These are phyloP conservation scores for Germaria angustata DNA, from an alignment of 2,888 invertebrate genomes.

Conservation along the genomic window DNA sequence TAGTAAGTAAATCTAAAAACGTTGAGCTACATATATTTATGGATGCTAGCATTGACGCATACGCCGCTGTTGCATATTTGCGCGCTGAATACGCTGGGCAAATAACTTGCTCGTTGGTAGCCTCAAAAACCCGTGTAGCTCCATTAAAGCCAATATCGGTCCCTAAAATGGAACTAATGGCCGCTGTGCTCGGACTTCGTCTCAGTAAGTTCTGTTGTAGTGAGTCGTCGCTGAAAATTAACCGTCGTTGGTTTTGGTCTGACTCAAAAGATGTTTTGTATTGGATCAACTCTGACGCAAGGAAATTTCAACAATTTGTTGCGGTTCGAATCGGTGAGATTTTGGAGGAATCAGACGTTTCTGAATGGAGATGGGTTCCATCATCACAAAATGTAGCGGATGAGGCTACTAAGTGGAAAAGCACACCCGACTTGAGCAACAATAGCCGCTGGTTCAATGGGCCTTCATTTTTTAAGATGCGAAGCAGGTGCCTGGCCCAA, in stretches of 20 bases:
- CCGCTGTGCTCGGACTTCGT: too few relatives aligned
- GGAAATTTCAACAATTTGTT: conserved; percentile 1
- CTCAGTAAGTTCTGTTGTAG: too few relatives aligned
- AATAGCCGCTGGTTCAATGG: too few relatives aligned
- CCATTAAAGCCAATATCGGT: too few relatives aligned
- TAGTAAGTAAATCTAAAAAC: not conserved
- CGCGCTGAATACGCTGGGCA: not conserved
- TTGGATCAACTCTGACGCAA: not conserved
- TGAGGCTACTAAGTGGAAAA: conserved; percentile 25
- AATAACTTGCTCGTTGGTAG: not conserved
- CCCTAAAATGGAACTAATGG: not conserved
- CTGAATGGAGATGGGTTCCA: too few relatives aligned
- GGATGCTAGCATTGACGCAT: too few relatives aligned
- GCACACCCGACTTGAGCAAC: not conserved
- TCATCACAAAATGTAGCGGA: too few relatives aligned
- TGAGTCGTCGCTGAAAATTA: too few relatives aligned
- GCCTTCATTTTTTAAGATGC: too few relatives aligned
- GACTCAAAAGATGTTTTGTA: too few relatives aligned
- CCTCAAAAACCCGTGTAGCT: not conserved
- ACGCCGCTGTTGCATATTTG: conserved; percentile 28
- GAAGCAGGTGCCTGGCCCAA: too few relatives aligned
- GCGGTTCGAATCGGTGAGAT: conserved; percentile 60
- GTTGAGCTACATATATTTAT: conserved; percentile 28
- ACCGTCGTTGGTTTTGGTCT: too few relatives aligned
- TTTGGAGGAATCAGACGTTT: conserved; percentile 53